phyloP scores from a whole-genome alignment of 2,113 vertebrate genomes.

The Candoia aspera region DNA sequence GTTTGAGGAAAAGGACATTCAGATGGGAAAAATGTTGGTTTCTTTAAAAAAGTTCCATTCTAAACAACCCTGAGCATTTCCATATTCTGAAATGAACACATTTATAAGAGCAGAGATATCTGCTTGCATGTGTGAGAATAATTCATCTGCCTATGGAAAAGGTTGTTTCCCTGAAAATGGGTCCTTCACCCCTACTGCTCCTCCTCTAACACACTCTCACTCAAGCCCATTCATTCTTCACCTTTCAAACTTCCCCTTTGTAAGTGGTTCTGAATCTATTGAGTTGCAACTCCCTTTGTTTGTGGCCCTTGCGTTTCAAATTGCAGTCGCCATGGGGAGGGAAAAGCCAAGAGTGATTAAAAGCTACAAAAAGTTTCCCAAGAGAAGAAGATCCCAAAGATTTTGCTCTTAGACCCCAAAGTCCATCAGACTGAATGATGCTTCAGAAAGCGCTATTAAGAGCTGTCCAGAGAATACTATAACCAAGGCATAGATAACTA shows the following conservation, averaged over 20 bases:
- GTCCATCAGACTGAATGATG: constrained; percentile 10
- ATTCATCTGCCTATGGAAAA: constrained; percentile 46
- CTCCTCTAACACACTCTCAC: constrained; percentile 26
- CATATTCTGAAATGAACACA: constrained; percentile 3
- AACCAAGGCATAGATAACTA: background rate
- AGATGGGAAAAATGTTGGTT: background rate
- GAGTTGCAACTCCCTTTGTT: constrained; percentile 69
- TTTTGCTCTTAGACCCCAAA: constrained; percentile 41
- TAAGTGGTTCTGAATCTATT: constrained; percentile 69
- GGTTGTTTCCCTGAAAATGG: constrained; percentile 58
- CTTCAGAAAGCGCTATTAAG: background rate
- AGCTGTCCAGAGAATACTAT: background rate
- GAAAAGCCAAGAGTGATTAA: constrained; percentile 63
- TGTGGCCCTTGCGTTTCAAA: constrained; percentile 69
- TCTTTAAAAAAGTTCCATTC: background rate
- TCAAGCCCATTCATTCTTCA: constrained; percentile 68
- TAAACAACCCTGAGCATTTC: background rate
- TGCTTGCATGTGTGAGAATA: background rate
- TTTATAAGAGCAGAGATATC: background rate
- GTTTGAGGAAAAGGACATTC: background rate
- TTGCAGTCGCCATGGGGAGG: constrained; percentile 57
- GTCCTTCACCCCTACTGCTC: constrained; percentile 48
- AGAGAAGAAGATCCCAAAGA: constrained; percentile 44
- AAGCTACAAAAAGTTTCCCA: constrained; percentile 61
- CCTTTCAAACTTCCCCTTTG: constrained; percentile 71